Evolutionary conservation across 2,888 invertebrate genomes (phyloP).

Genomic region (Neoascia interrupta): DNA sequence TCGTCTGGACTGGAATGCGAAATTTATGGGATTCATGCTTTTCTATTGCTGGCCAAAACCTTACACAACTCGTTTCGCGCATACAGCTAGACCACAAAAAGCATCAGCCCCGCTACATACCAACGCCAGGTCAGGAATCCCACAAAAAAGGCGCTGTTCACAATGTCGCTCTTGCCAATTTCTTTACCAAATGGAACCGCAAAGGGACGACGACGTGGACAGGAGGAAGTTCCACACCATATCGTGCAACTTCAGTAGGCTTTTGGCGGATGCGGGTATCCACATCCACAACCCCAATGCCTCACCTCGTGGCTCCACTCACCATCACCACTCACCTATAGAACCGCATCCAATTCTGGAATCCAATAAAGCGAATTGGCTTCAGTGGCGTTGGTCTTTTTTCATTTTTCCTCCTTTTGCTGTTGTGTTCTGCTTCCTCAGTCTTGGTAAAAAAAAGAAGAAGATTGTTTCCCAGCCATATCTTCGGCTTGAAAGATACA

Average conservation of each 20-base stretch:
- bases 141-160: conserved; percentile 32
- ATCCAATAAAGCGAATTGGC: conserved; percentile 67
- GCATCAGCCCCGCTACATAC: conserved; percentile 48
- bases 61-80: conserved; percentile 62
- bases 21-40: conserved; percentile 61
- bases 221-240: conserved; percentile 44
- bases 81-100: conserved; percentile 5
- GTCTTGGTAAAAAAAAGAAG: no score
- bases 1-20: conserved; percentile 60
- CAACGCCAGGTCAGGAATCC: conserved; percentile 67
- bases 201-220: conserved; percentile 41
- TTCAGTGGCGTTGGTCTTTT: conserved; percentile 38
- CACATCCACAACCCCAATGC: conserved; percentile 8
- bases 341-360: conserved; percentile 63
- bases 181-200: conserved; percentile 62
- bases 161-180: conserved; percentile 61
- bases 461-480: conserved; percentile 10
- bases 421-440: background rate
- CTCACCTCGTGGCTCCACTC: conserved; percentile 56
- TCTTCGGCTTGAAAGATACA: no score
- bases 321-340: no score
- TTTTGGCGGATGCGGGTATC: conserved; percentile 56
- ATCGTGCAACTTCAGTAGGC: conserved; percentile 56
- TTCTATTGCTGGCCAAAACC: conserved; percentile 62
- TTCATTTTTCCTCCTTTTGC: conserved; percentile 36